Conservation (phyloP, 1,140 invertebrate genomes). For the Brachionus angularis region DNA sequence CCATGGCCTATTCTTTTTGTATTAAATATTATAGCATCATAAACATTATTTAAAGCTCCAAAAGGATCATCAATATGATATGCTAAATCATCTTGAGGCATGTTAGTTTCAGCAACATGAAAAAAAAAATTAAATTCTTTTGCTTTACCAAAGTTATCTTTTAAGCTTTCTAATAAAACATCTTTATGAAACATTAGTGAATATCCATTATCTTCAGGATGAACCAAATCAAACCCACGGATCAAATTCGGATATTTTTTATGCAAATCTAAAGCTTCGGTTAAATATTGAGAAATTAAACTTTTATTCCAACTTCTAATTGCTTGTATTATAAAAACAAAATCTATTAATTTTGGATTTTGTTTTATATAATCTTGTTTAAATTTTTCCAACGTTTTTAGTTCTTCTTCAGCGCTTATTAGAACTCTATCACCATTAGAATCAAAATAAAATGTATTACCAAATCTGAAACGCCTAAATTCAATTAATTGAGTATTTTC, state of each 20-base stretch:
- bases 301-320: no score
- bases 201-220: slow-evolving; percentile 48
- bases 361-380: not conserved
- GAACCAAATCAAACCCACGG: slow-evolving; percentile 47
- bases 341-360: not conserved
- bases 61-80: slow-evolving; percentile 45
- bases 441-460: not conserved
- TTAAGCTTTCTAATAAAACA: slow-evolving; percentile 44
- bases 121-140: slow-evolving; percentile 44
- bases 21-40: slow-evolving; percentile 46
- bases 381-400: not conserved
- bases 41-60: slow-evolving; percentile 45
- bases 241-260: slow-evolving; percentile 47
- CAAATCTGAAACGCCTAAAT: not conserved
- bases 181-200: slow-evolving; percentile 46
- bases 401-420: not conserved
- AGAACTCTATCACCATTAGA: not conserved
- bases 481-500: not conserved
- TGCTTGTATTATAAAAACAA: not conserved
- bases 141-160: no score
- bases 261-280: slow-evolving; percentile 33
- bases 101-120: slow-evolving; percentile 47
- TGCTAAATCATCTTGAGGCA: slow-evolving; percentile 47
- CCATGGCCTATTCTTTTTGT: slow-evolving; percentile 47
- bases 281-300: no score